Base-by-base conservation (phyloP, 2,113 vertebrate genomes). In the Podarcis raffonei region DNA sequence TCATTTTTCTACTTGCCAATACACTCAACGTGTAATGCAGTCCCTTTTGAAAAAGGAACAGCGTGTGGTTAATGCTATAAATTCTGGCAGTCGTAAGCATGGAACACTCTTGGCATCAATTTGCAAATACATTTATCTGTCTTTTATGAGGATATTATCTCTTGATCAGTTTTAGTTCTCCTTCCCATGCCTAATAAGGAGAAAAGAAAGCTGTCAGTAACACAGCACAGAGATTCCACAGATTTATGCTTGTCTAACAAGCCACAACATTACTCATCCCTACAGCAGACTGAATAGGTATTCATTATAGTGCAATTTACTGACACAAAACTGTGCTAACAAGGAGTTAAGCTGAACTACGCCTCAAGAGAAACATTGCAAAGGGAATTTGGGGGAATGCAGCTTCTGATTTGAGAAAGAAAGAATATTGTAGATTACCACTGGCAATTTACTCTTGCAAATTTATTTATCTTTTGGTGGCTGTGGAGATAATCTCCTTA, bases 191-290 rank as follows among this genome's bases (percentile, higher is more conserved):
- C 71, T 62, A 86, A 77, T 39, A 74, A 25, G 69, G 69, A 75
- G 48, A 65, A 23, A 82, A 74, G 79, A 42, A 66, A 86, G 32
- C 39, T 82, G 48, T 74, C 57, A 74, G 79, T 3, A 78, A 32
- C 65, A 5, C n/a, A 69, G 0, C 0, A 25, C 5, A 42, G 35
- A 84, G 42, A 82, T 86, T 68, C 84, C 39, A 87, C 57, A 75
- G 25, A 82, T 82, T 75, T 88, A 81, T 62, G 69, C 3, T 82
- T 75, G 62, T n/a, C 62, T n/a, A 88, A 82, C 25, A 82, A 75
- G 69, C 32, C 27, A 16, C 22, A 81, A 42, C 71, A 65, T 75
- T 88, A 82, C 9, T 39, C 57, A 82, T 69, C 48, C 53, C 20
- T 59, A 59, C 32, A 62, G 18, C 32, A 87, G 25, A 81, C 16